These are phyloP conservation scores for Drosophila kikkawai DNA, from an alignment of 1,140 invertebrate species.

Conservation along the genomic window DNA sequence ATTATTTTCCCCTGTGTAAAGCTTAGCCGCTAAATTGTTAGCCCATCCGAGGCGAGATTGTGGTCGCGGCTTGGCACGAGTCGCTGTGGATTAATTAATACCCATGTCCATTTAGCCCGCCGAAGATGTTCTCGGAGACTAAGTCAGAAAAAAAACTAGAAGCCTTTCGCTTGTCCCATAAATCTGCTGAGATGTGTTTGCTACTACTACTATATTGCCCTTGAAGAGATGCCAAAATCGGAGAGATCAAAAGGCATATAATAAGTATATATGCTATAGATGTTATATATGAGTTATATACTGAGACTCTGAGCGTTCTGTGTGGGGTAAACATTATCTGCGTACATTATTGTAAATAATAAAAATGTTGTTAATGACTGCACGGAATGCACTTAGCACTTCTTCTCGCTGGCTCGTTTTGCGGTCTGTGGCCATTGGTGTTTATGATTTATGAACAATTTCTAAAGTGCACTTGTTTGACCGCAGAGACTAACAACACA, in stretches of 20 bases:
- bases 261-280: not conserved
- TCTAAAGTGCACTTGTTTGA: slow-evolving; percentile 84
- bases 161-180: slow-evolving; percentile 56
- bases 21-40: slow-evolving; percentile 47
- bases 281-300: not conserved
- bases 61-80: slow-evolving; percentile 69
- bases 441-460: slow-evolving; percentile 83
- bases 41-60: slow-evolving; percentile 28
- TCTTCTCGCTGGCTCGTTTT: slow-evolving; percentile 64
- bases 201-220: slow-evolving; percentile 30
- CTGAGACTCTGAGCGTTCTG: slow-evolving; percentile 10
- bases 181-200: slow-evolving; percentile 9
- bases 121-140: slow-evolving; percentile 51
- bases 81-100: slow-evolving; percentile 76
- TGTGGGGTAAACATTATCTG: slow-evolving; percentile 27
- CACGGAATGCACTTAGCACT: slow-evolving; percentile 74
- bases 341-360: slow-evolving; percentile 59
- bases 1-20: not conserved
- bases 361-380: slow-evolving; percentile 64
- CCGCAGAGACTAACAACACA: slow-evolving; percentile 81
- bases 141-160: slow-evolving; percentile 42
- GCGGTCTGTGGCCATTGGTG: slow-evolving; percentile 24
- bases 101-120: slow-evolving; percentile 47
- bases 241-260: slow-evolving; percentile 58
- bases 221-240: slow-evolving; percentile 61